Evolutionary conservation across 1,140 invertebrate species (phyloP), one percentile per base, ranked within the genome.

Genomic region (Ceratina australensis): DNA sequence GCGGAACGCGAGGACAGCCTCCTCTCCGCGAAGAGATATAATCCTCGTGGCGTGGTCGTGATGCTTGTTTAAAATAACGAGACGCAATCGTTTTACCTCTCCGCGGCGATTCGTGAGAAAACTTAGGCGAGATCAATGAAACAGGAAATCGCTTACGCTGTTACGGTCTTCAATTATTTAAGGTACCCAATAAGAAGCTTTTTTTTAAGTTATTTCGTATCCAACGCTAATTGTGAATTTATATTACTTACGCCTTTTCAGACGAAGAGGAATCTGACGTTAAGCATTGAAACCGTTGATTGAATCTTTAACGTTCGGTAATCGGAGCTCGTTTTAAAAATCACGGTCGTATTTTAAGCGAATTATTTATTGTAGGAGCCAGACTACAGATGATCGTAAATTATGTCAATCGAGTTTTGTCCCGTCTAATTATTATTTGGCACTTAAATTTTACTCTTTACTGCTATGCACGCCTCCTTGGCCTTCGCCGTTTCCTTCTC

Each of bases 341-440:
- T 15, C 52, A 78, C 5, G 10, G 33, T 42, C 33, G 33, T 42
- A 42, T 79, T 82, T 83, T 72, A 76, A 78, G 69, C 33, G 73
- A 83, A 82, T 83, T 78, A 83, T 83, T 42, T 78, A 81, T 73
- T 42, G 57, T 72, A 78, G 60, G 64, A 72, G 68, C 73, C 42
- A 54, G 50, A 2, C 67, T 82, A 82, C 33, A 74, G 66, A 24
- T 22, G 59, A 63, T 64, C 71, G 56, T 82, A 83, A 79, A 83
- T 82, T 67, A 75, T 54, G 8, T n/a, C 50, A 13, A 18, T 52
- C 56, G 57, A 78, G 72, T 74, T 78, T 77, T 52, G 66, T 33
- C 42, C 78, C 67, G 65, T 81, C 61, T 65, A 84, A 80, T 81
- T 81, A 84, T 84, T 81, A 78, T 84, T 81, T 81, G 59, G 83